These are phyloP conservation scores for Microplitis demolitor DNA, from an alignment of 1,140 invertebrate genomes.

Conservation along the genomic window DNA sequence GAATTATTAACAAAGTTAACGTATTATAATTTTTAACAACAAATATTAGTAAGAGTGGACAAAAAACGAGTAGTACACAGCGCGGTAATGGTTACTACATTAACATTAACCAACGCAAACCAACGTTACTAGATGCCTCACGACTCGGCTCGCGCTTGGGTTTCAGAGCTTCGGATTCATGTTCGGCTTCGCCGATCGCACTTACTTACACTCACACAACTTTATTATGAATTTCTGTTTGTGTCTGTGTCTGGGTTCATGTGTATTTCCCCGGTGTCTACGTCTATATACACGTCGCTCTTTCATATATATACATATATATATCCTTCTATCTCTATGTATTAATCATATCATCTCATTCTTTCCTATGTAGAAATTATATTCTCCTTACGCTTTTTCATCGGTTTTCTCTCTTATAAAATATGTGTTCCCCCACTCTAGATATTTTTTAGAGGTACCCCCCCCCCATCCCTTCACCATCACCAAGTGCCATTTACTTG, in stretches of 20 bases:
- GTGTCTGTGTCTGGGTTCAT: neutral
- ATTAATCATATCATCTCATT: no score
- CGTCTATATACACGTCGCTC: no score
- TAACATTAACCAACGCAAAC: conserved; percentile 44
- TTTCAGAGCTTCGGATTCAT: conserved; percentile 17
- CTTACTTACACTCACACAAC: conserved; percentile 18
- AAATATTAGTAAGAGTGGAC: conserved; percentile 21
- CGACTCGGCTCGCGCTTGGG: conserved; percentile 20
- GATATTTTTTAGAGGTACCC: no score
- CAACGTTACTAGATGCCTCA: conserved; percentile 31
- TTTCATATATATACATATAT: no score
- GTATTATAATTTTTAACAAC: conserved; percentile 6
- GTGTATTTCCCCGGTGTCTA: neutral
- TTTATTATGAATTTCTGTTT: neutral
- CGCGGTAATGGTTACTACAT: conserved; percentile 25
- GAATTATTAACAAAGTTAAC: conserved; percentile 6
- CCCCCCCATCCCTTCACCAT: no score
- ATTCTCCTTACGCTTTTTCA: no score
- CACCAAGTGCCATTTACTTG: no score
- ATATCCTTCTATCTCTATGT: no score
- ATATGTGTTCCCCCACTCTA: no score
- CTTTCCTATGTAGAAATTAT: no score
- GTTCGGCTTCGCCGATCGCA: conserved; percentile 29
- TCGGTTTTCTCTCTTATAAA: no score
- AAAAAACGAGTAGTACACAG: conserved; percentile 10